Base-by-base conservation (phyloP, 2,797 vertebrate genomes). In the Channa striata region DNA sequence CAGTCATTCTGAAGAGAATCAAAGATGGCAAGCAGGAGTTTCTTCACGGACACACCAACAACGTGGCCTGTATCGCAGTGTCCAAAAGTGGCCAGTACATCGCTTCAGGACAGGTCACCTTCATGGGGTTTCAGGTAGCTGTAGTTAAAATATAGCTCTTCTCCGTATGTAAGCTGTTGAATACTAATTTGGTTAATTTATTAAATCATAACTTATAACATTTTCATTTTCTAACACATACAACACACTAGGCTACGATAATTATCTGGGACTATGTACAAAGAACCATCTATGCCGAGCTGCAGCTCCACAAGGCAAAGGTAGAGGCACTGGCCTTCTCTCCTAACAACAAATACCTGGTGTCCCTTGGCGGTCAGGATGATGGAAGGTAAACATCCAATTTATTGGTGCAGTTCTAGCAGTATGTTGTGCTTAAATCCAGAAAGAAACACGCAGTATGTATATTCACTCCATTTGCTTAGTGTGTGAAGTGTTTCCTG, bases 101-200 rank as follows among this genome's bases (percentile, higher is more conserved):
- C 2, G 96, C 96, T 8, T 97, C 97, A 0, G 97, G 97, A 69
- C 96, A 99, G 79, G 94, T 97, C 87, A 97, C 93, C 39, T 95
- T 87, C 78, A 93, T 96, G 93, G 94, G 95, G n/a, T 96, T 96
- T 85, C 95, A 96, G 96, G 97, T 97, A 82, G 72, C 23, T 1
- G 2, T 2, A 30, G 3, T 40, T 19, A 8, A 3, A 2, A 51
- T 12, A 16, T 2, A 30, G 25, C 1, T 30, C 8, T 46, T 62
- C 6, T 52, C 12, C 33, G 19, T 13, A 16, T 63, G 10, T 52
- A 11, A 48, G 36, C 12, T 46, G 16, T 50, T 7, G 42, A 16
- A 30, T 34, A 8, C 36, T 1, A 30, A 11, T 44, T 5, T n/a
- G 16, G 30, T n/a, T 21, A 40, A 10, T 33, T 25, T 19, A 9